Conservation (phyloP, 64 coral and sea anemone species). For the Acropora tenuis region DNA sequence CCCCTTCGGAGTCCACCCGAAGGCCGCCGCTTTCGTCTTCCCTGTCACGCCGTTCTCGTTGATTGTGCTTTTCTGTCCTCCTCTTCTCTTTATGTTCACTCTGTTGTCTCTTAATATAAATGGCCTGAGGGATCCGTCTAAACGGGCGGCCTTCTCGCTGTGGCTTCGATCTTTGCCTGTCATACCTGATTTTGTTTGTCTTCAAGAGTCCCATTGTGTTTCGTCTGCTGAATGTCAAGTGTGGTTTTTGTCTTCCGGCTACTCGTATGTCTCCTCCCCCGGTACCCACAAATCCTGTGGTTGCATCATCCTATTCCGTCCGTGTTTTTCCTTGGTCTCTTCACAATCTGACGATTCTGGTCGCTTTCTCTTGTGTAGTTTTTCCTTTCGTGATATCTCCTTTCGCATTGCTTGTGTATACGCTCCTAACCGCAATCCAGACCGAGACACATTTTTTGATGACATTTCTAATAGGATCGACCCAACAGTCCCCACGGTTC, state of each 20-base stretch:
- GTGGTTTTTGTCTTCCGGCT: constrained; percentile 29
- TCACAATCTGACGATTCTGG: background rate
- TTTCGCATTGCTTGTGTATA: constrained; percentile 25
- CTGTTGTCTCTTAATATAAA: background rate
- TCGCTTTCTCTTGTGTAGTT: constrained; percentile 19
- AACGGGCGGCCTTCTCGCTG: background rate
- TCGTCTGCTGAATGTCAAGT: background rate
- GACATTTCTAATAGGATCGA: background rate
- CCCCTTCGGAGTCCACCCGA: too few species aligned
- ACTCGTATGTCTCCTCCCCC: background rate
- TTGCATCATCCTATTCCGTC: constrained; percentile 2
- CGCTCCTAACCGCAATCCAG: constrained; percentile 9
- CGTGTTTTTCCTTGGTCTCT: background rate
- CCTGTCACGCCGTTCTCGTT: background rate
- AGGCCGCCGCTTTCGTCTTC: background rate
- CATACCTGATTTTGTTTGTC: constrained; percentile 7
- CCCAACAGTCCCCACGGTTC: constrained; percentile 13
- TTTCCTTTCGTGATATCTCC: background rate
- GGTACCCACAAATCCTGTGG: constrained; percentile 29
- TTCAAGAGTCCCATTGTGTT: constrained; percentile 42
- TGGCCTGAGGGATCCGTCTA: background rate
- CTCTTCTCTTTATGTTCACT: background rate
- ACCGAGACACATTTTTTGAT: background rate
- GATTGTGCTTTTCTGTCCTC: background rate
- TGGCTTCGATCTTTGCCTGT: background rate